phyloP scores from a whole-genome alignment of 1,140 invertebrate species.

The Bicyclus anynana region DNA sequence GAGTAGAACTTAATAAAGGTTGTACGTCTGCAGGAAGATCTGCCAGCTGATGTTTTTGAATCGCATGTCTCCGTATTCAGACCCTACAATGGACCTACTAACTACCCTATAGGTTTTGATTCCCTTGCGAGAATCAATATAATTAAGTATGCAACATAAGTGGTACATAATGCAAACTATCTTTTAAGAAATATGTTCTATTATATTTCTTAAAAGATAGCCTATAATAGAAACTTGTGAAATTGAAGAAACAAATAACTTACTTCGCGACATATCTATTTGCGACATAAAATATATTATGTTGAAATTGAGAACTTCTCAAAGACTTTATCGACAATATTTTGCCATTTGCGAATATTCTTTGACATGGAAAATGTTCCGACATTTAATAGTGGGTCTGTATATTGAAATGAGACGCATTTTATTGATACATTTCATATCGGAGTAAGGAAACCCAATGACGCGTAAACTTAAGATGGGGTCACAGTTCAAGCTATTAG shows the following conservation, averaged over 20 bases:
- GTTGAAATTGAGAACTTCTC: neutral
- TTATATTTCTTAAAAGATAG: too few relatives aligned
- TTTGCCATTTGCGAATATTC: neutral
- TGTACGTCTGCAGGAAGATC: too few relatives aligned
- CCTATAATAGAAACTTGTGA: too few relatives aligned
- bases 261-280: neutral
- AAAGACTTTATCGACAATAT: neutral
- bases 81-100: too few relatives aligned
- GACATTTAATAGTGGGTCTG: neutral
- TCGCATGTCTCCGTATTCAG: too few relatives aligned
- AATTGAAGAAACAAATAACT: neutral
- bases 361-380: neutral
- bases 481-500: neutral
- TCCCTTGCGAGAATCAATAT: too few relatives aligned
- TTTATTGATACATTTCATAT: conserved; percentile 1
- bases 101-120: too few relatives aligned
- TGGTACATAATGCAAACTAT: too few relatives aligned
- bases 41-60: too few relatives aligned
- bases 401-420: neutral
- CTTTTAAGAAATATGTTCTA: too few relatives aligned
- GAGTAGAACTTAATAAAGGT: too few relatives aligned
- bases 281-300: neutral
- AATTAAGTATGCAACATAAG: too few relatives aligned
- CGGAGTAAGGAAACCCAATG: neutral
- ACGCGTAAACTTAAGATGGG: neutral